Conservation (phyloP, 2,113 vertebrate genomes). For the Phyllopteryx taeniolatus region DNA sequence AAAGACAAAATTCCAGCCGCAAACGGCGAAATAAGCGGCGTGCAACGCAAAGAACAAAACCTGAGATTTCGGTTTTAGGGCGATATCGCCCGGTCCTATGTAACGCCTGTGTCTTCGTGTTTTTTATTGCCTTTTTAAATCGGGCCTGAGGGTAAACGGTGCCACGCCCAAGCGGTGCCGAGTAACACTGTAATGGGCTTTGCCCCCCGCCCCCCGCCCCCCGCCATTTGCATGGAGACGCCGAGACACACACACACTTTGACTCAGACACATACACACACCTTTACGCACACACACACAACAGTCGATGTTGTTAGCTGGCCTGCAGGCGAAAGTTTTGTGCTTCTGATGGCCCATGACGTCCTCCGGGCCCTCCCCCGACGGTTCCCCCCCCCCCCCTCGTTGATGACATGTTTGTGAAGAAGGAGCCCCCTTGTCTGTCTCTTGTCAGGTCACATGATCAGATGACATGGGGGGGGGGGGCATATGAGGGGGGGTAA, state of each 20-base stretch:
- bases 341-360: slow-evolving; percentile 41
- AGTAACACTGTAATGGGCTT: slow-evolving; percentile 48
- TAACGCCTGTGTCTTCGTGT: slow-evolving; percentile 10
- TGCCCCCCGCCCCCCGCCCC: slow-evolving; percentile 36
- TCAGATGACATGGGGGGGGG: neutral
- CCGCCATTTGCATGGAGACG: slow-evolving; percentile 62
- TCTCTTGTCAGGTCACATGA: slow-evolving; percentile 30
- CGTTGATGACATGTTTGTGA: slow-evolving; percentile 46
- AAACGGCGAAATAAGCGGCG: neutral
- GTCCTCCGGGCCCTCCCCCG: neutral
- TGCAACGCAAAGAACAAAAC: slow-evolving; percentile 1
- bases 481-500: neutral
- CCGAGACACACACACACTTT: slow-evolving; percentile 42
- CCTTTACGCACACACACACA: neutral
- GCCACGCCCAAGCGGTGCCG: slow-evolving; percentile 49
- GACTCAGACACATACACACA: slow-evolving; percentile 22
- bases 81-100: neutral
- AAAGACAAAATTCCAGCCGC: too few relatives aligned
- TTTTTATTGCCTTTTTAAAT: slow-evolving; percentile 27
- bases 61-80: neutral
- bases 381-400: neutral
- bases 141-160: slow-evolving; percentile 48
- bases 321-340: slow-evolving; percentile 38
- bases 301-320: slow-evolving; percentile 16
- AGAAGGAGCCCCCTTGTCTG: slow-evolving; percentile 56